Evolutionary conservation across 2,888 invertebrate species (phyloP).

Genomic region (Uloborus plumipes): DNA sequence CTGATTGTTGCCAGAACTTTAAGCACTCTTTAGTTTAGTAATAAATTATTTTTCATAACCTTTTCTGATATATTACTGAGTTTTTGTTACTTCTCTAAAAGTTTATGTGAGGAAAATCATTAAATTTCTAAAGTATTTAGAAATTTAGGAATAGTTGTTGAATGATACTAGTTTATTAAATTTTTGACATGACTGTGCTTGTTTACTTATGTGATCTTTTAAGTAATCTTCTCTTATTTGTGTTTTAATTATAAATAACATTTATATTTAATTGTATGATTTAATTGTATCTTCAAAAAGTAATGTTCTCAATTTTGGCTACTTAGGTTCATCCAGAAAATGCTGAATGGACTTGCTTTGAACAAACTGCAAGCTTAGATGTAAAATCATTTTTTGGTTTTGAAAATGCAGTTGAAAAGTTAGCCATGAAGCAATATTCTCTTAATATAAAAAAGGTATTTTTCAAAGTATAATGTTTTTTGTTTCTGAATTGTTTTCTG

Average conservation of each 20-base stretch:
- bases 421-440: slow-evolving; percentile 96
- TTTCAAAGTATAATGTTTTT: not conserved
- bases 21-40: too few species aligned
- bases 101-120: too few species aligned
- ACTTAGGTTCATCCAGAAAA: slow-evolving; percentile 91
- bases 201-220: not conserved
- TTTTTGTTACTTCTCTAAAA: too few species aligned
- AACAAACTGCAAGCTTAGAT: slow-evolving; percentile 90
- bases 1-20: not conserved
- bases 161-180: too few species aligned
- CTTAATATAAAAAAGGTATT: slow-evolving; percentile 82
- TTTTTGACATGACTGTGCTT: too few species aligned
- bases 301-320: slow-evolving; percentile 35
- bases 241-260: not conserved
- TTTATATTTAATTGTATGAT: too few species aligned
- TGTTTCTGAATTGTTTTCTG: not conserved
- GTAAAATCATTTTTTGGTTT: slow-evolving; percentile 96
- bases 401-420: slow-evolving; percentile 92
- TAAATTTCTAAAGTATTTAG: too few species aligned
- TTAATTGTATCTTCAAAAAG: not conserved
- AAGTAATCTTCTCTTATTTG: slow-evolving; percentile 19
- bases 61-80: too few species aligned
- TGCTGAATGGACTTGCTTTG: slow-evolving; percentile 94
- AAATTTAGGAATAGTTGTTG: too few species aligned
- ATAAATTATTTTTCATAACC: too few species aligned